phyloP scores from a whole-genome alignment of 2,797 vertebrate species.

The Nasua narica region DNA sequence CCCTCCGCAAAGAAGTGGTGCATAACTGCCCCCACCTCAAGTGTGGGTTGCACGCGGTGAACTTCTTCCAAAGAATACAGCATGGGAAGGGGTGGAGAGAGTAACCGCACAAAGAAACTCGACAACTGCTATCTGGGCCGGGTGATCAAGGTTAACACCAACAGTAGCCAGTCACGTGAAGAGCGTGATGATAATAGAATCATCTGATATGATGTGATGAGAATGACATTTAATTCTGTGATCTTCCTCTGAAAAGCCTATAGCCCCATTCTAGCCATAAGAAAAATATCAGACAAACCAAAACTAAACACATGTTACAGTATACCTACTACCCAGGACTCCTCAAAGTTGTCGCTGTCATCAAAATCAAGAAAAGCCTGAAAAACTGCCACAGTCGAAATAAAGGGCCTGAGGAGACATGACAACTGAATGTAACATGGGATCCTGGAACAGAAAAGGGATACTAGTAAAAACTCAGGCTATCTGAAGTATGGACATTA shows the following conservation, averaged over 20 bases:
- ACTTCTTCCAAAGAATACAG: background rate
- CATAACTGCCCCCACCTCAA: background rate
- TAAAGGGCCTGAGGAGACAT: background rate
- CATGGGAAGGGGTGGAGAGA: rapidly evolving
- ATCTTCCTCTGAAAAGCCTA: background rate
- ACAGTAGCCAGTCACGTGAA: background rate
- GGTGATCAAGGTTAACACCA: background rate
- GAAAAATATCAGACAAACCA: background rate
- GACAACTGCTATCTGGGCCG: background rate
- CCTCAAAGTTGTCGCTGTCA: background rate
- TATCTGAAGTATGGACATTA: background rate
- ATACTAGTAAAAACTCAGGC: background rate
- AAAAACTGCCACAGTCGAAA: background rate
- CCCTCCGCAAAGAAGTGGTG: background rate
- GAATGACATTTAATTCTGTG: background rate
- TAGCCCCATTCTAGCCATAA: background rate
- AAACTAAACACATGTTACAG: background rate
- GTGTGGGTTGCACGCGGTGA: too few relatives aligned
- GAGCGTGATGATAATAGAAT: background rate
- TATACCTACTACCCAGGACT: background rate
- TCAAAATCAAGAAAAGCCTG: background rate
- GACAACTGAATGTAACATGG: background rate
- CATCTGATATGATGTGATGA: background rate
- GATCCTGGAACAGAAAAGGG: background rate
- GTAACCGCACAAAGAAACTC: background rate